Conservation (phyloP, 2,888 invertebrate genomes). For the Eulithis prunata region DNA sequence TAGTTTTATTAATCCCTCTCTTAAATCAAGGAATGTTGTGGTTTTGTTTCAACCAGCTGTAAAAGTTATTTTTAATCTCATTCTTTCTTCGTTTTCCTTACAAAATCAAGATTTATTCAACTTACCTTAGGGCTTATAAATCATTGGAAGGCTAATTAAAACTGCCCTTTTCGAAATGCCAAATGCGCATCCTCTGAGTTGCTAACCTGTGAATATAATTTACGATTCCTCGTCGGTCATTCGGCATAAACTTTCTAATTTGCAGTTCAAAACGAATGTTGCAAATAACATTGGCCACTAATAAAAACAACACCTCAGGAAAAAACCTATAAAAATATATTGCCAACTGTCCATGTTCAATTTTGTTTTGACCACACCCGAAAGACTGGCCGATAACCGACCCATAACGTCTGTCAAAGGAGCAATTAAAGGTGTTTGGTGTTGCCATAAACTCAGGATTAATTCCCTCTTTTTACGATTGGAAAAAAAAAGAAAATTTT, state of each 20-base stretch:
- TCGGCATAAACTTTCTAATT: conserved; percentile 81
- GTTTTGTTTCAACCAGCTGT: conserved; percentile 32
- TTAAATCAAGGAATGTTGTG: conserved; percentile 15
- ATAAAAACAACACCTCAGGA: conserved; percentile 77
- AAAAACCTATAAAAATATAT: conserved; percentile 76
- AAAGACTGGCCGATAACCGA: conserved; percentile 64
- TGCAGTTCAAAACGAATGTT: conserved; percentile 66
- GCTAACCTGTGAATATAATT: conserved; percentile 75
- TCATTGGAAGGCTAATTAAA: conserved; percentile 78
- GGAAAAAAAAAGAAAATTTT: conserved; percentile 52
- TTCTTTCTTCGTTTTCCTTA: conserved; percentile 47
- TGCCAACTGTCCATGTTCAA: conserved; percentile 70
- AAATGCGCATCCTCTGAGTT: conserved; percentile 54
- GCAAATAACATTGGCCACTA: conserved; percentile 68
- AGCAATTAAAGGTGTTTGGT: conserved; percentile 79
- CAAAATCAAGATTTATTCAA: conserved; percentile 61
- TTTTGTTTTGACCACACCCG: conserved; percentile 76
- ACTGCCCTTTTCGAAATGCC: conserved; percentile 63
- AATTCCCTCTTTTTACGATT: conserved; percentile 65
- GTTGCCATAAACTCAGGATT: conserved; percentile 74
- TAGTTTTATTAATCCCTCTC: conserved; percentile 19
- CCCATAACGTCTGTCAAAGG: conserved; percentile 80
- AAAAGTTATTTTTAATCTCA: conserved; percentile 38
- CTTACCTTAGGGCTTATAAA: conserved; percentile 72
- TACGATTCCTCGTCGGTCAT: conserved; percentile 73